Percentiles rank a stretch among this genome's conserved stretches.
Conservation (phyloP, 2,113 vertebrate genomes). For the Petrocephalus zakoni region DNA sequence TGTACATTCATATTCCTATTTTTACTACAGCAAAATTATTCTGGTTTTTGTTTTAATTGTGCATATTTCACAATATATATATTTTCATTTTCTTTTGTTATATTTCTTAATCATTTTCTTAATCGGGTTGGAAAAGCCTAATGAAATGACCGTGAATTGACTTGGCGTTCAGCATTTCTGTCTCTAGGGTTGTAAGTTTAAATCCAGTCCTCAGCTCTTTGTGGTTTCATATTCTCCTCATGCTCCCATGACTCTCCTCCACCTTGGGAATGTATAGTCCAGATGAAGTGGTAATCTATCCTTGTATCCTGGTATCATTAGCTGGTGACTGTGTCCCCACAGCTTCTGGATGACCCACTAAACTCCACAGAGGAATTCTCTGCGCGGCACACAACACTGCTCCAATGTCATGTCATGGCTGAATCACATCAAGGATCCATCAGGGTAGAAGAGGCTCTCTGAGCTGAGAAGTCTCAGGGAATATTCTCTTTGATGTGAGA, state of each 20-base stretch:
- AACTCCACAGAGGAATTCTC: neutral
- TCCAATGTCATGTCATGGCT: neutral
- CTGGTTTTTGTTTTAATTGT: neutral
- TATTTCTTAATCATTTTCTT: neutral
- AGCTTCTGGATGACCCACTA: neutral
- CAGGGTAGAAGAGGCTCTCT: neutral
- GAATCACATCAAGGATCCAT: constrained; percentile 6
- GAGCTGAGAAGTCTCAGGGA: neutral
- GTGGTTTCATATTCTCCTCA: neutral
- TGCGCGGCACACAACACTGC: neutral
- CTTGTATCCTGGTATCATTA: neutral
- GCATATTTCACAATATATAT: too few relatives aligned
- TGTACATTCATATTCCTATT: neutral
- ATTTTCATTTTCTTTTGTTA: neutral
- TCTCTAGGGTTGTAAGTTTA: neutral
- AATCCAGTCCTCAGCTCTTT: neutral
- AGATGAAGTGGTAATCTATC: neutral
- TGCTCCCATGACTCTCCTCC: neutral
- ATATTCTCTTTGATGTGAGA: neutral
- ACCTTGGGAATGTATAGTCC: neutral
- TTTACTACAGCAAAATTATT: neutral
- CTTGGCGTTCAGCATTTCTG: neutral
- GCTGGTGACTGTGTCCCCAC: neutral
- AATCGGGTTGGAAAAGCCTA: neutral
- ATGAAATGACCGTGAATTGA: neutral